phyloP scores from a whole-genome alignment of 2,797 vertebrate genomes.

The Microtus agrestis region DNA sequence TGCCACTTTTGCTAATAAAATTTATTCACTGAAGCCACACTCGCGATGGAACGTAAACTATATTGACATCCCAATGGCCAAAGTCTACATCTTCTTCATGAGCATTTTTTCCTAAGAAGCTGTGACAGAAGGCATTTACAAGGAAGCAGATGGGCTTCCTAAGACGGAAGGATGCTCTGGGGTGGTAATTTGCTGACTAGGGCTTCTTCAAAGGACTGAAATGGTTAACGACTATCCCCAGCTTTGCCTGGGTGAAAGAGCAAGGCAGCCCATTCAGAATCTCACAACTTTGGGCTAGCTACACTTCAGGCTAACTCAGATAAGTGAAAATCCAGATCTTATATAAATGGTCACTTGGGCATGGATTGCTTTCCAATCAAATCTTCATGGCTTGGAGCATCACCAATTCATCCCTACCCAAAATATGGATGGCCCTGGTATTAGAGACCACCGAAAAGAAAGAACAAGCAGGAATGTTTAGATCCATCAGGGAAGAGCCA shows the following conservation, averaged over 20 bases:
- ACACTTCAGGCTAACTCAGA: neutral
- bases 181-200: conserved; percentile 23
- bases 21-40: conserved; percentile 56
- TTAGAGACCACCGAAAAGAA: neutral
- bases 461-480: neutral
- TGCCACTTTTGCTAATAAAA: conserved; percentile 71
- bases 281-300: neutral
- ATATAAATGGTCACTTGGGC: neutral
- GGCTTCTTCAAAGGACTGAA: neutral
- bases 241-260: neutral
- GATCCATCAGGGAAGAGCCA: conserved; percentile 8
- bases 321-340: neutral
- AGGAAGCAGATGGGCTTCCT: neutral
- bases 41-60: conserved; percentile 53
- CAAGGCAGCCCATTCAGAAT: neutral
- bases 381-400: neutral
- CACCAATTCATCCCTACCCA: neutral
- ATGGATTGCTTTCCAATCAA: neutral
- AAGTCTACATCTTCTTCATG: conserved; percentile 38
- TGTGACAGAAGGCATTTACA: conserved; percentile 9
- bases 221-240: conserved; percentile 31
- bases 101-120: neutral
- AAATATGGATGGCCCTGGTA: neutral
- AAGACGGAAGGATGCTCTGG: neutral
- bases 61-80: neutral